Evolutionary conservation across 2,113 vertebrate genomes (phyloP), one percentile per base, ranked within the genome.

Genomic region (Silurus glanis): DNA sequence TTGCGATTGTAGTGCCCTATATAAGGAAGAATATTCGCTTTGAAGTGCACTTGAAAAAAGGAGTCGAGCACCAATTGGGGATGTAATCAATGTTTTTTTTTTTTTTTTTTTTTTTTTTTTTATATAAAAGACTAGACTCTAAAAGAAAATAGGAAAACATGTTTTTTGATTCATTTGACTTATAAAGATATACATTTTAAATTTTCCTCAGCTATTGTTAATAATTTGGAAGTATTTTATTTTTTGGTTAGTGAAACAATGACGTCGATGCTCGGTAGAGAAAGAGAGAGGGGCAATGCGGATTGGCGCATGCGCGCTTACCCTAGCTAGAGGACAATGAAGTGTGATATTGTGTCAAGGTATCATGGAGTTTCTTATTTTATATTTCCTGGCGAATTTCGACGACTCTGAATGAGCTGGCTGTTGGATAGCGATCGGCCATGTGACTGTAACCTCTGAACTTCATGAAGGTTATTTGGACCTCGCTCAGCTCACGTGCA

Each of bases 251-350:
- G 14, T 8, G 3, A 49, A 47, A 67, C 10, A 19, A 28, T 83
- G 81, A 83, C 80, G 78, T 87, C 23, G 55, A 62, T 37, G 71
- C 72, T n/a, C 5, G 56, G 5, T 9, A 10, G 21, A 23, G 58
- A 17, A 1, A 17, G 61, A 21, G 16, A 47, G 21, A 47, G 62
- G 16, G 19, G 58, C 72, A 49, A 14, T 80, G 47, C 12, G 4
- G 3, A 80, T 19, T 0, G 78, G 82, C 92, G 92, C 94, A 92
- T 93, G 93, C 91, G 91, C 21, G 0, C 5, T 28, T 2, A 67
- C 4, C 2, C 2, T 12, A 9, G 45, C 89, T 86, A 88, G 91
- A 87, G 87, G 87, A 93, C 92, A 92, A 94, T 93, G 92, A 91
- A 91, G 91, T 67, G 87, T 49, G 88, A 84, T 51, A 62, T 16